These are phyloP conservation scores for Anticlea derivata DNA, from an alignment of 2,888 invertebrate genomes.

Conservation along the genomic window DNA sequence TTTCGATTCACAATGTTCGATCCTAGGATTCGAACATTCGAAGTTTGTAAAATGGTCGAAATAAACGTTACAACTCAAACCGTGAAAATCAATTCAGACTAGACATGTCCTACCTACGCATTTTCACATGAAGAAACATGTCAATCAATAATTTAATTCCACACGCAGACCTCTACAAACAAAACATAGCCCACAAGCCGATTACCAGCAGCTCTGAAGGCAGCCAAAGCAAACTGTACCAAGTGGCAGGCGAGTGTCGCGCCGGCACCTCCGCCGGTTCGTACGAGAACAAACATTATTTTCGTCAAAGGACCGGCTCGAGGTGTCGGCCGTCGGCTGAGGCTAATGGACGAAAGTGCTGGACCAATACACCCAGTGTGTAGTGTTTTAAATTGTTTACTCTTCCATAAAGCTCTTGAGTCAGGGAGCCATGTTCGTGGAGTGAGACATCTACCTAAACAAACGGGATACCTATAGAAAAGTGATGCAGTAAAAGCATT, in stretches of 20 bases:
- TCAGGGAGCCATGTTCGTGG: conserved; percentile 53
- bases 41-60: too few species aligned
- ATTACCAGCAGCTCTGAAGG: conserved; percentile 50
- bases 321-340: conserved; percentile 76
- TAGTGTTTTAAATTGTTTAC: conserved; percentile 84
- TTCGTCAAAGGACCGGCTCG: conserved; percentile 70
- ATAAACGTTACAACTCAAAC: neutral
- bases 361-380: conserved; percentile 74
- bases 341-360: conserved; percentile 82
- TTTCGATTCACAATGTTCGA: conserved; percentile 13
- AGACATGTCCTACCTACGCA: conserved; percentile 1
- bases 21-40: conserved; percentile 1
- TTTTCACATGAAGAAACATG: conserved; percentile 22
- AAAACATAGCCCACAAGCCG: conserved; percentile 54
- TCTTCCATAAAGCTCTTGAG: conserved; percentile 81
- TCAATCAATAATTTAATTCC: conserved; percentile 32
- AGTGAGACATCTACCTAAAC: conserved; percentile 55
- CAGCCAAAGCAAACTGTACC: conserved; percentile 66
- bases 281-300: conserved; percentile 70
- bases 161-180: conserved; percentile 38
- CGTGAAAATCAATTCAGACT: neutral
- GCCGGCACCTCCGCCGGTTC: conserved; percentile 61
- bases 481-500: conserved; percentile 28
- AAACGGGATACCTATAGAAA: conserved; percentile 46
- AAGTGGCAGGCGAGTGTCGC: conserved; percentile 66